Evolutionary conservation across 2,113 vertebrate genomes (phyloP), one percentile per base, ranked within the genome.

Genomic region (Mus spicilegus): DNA sequence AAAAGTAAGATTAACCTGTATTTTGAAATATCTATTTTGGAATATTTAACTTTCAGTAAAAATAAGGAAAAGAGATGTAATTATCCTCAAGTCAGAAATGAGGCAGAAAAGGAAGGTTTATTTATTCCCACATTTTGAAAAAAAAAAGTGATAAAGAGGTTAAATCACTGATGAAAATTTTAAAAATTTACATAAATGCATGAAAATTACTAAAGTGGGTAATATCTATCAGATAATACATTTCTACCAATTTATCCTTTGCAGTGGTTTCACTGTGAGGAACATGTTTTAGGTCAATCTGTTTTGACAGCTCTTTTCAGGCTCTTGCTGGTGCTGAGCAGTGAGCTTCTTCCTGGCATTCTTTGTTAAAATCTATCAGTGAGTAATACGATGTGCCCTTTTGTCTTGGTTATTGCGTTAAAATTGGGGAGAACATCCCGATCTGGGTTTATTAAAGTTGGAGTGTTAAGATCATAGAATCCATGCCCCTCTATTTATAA

Each of bases 251-350:
- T 90, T 93, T 76, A 80, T 80, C 82, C 51, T 65, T 96, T 87
- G 13, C 28, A 94, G 89, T 90, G 85, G 89, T 67, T 93, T 90
- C 89, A 93, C 90, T 94, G 90, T 30, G 42, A 91, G 69, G 82
- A 95, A 94, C 78, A 65, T 85, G 63, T 94, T 95, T 89, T 89
- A 91, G 61, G 93, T 94, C 87, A 87, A 89, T 89, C 93, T 92
- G 33, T 95, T 94, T 88, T 80, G 70, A 94, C 81, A 97, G n/a
- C 84, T 92, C 51, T 61, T 70, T 93, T n/a, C 78, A 82, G 77
- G 49, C 65, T 72, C 84, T 80, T 63, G 5, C 49, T 89, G 89
- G 36, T n/a, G 70, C 42, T 51, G n/a, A 76, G 80, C 28, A 76
- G 20, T 22, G 39, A 56, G 51, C 61, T 94, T 93, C 28, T 4